A percentile compares a stretch with the other conserved stretches of the same genome.
These are phyloP conservation scores for Gymnobelideus leadbeateri DNA, from an alignment of 2,113 vertebrate genomes.

Conservation along the genomic window DNA sequence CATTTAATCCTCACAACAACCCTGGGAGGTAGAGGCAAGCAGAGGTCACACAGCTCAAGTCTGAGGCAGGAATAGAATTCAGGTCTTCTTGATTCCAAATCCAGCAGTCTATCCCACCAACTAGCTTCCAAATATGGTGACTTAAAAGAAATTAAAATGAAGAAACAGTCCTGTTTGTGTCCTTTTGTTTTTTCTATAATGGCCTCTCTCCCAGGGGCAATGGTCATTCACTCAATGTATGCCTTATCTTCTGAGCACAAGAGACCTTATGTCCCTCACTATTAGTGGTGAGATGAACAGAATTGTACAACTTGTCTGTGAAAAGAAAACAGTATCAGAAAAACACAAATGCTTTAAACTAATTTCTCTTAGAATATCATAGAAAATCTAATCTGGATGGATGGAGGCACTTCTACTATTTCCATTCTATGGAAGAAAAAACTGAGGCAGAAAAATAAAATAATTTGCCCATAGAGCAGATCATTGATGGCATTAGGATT, in stretches of 20 bases:
- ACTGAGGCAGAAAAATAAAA: constrained; percentile 8
- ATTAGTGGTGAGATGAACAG: constrained; percentile 93
- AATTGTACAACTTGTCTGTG: constrained; percentile 91
- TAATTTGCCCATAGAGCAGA: background rate
- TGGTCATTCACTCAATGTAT: constrained; percentile 76
- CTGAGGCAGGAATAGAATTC: background rate
- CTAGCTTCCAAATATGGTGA: background rate
- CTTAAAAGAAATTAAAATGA: background rate
- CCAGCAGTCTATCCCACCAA: background rate
- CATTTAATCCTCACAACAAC: background rate
- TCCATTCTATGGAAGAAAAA: constrained; percentile 7
- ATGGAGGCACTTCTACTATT: background rate
- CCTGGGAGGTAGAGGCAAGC: background rate
- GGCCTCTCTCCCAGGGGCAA: background rate
- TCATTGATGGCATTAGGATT: background rate
- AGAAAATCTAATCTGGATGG: background rate
- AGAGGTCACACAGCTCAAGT: background rate
- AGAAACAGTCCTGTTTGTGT: background rate
- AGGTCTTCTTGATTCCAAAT: background rate
- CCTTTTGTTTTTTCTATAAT: background rate
- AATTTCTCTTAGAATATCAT: background rate
- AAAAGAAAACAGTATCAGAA: constrained; percentile 61
- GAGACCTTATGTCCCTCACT: constrained; percentile 85
- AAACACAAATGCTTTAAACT: background rate
- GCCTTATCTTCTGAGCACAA: constrained; percentile 84